Conservation (phyloP, 2,797 vertebrate species). For the Brachyrhaphis roseni region DNA sequence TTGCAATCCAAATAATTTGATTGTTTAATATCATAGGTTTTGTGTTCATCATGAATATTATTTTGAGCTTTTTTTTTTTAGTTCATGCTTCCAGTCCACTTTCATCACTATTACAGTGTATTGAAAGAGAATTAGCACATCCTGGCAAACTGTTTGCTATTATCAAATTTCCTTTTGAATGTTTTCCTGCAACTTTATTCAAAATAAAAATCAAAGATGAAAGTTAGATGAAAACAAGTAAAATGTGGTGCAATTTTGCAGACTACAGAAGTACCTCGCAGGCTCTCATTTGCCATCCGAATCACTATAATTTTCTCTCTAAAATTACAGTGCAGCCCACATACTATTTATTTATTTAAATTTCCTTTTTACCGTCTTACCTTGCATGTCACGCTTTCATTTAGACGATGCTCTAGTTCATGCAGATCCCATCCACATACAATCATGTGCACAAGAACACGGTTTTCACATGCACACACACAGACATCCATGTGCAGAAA, state of each 20-base stretch:
- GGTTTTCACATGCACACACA: slow-evolving; percentile 13
- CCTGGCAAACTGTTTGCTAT: not conserved
- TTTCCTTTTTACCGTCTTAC: not conserved
- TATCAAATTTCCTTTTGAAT: not conserved
- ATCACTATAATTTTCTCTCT: slow-evolving; percentile 17
- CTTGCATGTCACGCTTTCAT: slow-evolving; percentile 15
- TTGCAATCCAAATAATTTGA: not conserved
- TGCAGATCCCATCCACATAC: slow-evolving; percentile 32
- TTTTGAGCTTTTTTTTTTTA: not conserved
- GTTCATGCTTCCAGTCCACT: not conserved
- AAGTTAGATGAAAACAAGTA: slow-evolving; percentile 21
- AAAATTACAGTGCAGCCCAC: slow-evolving; percentile 21
- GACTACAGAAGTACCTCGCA: slow-evolving; percentile 14
- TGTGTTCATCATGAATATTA: not conserved
- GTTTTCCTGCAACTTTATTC: slow-evolving; percentile 10
- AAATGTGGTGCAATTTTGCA: slow-evolving; percentile 25
- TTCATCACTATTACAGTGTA: not conserved
- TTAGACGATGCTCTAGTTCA: slow-evolving; percentile 30
- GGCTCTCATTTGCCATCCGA: not conserved
- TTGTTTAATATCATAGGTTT: not conserved
- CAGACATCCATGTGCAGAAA: slow-evolving; percentile 8
- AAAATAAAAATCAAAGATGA: slow-evolving; percentile 17
- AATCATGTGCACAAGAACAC: slow-evolving; percentile 5
- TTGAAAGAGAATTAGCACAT: slow-evolving; percentile 3
- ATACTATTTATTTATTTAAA: slow-evolving; percentile 20